Evolutionary conservation across 2,113 vertebrate species (phyloP).

Genomic region (Triplophysa siluroides): DNA sequence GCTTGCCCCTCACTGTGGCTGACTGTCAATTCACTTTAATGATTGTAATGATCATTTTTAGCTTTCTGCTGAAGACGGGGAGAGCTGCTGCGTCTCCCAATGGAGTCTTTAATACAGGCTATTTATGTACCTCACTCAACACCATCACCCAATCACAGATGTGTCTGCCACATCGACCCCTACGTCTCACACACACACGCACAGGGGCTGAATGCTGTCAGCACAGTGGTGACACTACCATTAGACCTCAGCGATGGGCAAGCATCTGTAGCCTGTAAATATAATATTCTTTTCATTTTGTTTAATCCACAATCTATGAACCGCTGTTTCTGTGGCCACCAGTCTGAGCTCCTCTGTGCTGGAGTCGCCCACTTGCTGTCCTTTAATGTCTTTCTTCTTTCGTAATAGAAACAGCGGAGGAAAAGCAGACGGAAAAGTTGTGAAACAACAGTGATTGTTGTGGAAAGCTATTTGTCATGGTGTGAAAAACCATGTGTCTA

Average conservation of each 20-base stretch:
- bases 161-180: constrained; percentile 42
- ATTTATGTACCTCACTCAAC: constrained; percentile 56
- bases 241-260: constrained; percentile 51
- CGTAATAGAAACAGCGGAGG: not conserved
- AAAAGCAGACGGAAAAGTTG: constrained; percentile 11
- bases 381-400: constrained; percentile 40
- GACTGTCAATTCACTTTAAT: constrained; percentile 66
- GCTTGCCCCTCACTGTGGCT: constrained; percentile 60
- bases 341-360: constrained; percentile 34
- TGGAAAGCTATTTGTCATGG: constrained; percentile 25
- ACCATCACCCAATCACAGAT: constrained; percentile 50
- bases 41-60: constrained; percentile 68
- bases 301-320: constrained; percentile 49
- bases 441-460: constrained; percentile 1
- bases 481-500: not conserved
- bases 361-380: constrained; percentile 37
- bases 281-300: constrained; percentile 55
- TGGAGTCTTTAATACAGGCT: constrained; percentile 50
- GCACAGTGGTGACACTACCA: constrained; percentile 49
- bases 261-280: constrained; percentile 55
- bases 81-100: constrained; percentile 44
- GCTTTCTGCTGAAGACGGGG: constrained; percentile 46
- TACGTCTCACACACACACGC: constrained; percentile 12
- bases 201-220: constrained; percentile 58
- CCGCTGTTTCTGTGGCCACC: constrained; percentile 40